phyloP scores from a whole-genome alignment of 2,797 vertebrate genomes.

The Nannoperca australis region DNA sequence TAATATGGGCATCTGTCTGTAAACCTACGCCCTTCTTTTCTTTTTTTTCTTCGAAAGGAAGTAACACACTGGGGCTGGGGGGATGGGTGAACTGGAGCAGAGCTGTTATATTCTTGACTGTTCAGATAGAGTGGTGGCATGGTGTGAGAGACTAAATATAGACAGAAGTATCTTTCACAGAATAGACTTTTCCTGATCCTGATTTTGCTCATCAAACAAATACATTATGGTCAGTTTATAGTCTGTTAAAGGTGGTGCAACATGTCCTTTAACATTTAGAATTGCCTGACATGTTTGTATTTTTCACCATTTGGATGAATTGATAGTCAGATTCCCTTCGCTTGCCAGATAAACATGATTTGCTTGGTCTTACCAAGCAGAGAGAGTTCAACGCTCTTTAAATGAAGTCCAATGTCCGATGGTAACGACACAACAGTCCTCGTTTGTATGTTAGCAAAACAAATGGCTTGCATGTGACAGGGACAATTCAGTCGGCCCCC shows the following conservation, averaged over 20 bases:
- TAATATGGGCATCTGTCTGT: constrained; percentile 79
- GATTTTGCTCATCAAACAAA: background rate
- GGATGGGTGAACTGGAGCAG: constrained; percentile 65
- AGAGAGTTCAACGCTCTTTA: background rate
- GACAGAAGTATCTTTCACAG: background rate
- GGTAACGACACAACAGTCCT: background rate
- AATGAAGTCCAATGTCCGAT: too few species aligned
- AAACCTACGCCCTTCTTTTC: constrained; percentile 13
- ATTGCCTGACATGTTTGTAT: background rate
- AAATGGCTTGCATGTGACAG: background rate
- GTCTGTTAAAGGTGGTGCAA: background rate
- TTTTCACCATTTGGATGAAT: background rate
- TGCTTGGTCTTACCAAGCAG: background rate
- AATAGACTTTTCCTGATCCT: background rate
- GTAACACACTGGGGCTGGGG: constrained; percentile 36
- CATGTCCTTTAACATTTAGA: background rate
- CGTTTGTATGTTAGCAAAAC: background rate
- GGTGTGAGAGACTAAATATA: constrained; percentile 25
- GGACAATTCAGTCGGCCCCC: background rate
- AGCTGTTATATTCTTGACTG: constrained; percentile 28
- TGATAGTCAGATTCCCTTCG: background rate
- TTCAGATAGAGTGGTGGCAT: constrained; percentile 19
- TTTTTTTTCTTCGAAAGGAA: constrained; percentile 65
- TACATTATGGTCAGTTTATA: background rate
- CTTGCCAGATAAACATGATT: background rate